phyloP scores from a whole-genome alignment of 2,888 invertebrate species.

The Heliconius erato region DNA sequence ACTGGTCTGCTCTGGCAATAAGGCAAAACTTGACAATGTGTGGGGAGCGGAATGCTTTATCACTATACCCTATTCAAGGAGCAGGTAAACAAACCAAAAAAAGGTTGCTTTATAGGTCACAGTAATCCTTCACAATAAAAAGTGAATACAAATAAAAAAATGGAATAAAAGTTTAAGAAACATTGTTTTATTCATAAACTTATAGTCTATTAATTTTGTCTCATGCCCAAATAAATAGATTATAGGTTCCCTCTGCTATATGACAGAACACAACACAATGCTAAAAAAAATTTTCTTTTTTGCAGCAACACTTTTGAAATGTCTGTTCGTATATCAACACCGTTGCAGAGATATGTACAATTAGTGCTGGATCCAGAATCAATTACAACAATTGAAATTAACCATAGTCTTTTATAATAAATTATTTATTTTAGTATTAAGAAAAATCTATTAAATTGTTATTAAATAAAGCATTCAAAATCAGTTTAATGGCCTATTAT shows the following conservation, averaged over 20 bases:
- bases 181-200: too few relatives aligned
- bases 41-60: too few relatives aligned
- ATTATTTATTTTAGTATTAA: background rate
- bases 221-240: too few relatives aligned
- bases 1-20: background rate
- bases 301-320: constrained; percentile 64
- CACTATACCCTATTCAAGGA: too few relatives aligned
- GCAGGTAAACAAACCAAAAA: too few relatives aligned
- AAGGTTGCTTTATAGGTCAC: too few relatives aligned
- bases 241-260: background rate
- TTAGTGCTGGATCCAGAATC: constrained; percentile 73
- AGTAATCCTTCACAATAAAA: too few relatives aligned
- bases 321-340: constrained; percentile 58
- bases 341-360: constrained; percentile 56
- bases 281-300: constrained; percentile 32
- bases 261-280: background rate
- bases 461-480: background rate
- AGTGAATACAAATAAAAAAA: too few relatives aligned
- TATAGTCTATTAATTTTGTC: too few relatives aligned
- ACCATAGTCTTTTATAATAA: constrained; percentile 40
- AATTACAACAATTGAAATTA: constrained; percentile 78
- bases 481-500: background rate
- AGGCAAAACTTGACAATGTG: background rate
- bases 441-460: background rate
- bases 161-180: too few relatives aligned